These are phyloP conservation scores for Zosterops lateralis DNA, from an alignment of 2,113 vertebrate genomes.

Conservation along the genomic window DNA sequence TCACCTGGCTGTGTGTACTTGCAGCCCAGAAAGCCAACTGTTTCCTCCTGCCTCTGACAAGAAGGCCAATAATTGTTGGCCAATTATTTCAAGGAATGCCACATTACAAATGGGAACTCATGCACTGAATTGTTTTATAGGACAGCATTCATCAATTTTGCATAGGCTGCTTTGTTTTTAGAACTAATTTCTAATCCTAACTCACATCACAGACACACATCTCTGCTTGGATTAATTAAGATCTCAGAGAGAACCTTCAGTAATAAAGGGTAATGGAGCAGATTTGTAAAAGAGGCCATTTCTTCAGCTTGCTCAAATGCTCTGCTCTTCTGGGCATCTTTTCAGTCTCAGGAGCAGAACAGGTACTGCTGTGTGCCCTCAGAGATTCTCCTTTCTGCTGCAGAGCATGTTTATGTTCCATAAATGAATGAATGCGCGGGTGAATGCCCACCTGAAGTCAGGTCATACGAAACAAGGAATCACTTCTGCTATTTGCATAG, in stretches of 20 bases:
- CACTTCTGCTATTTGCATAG: not conserved
- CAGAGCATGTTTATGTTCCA: not conserved
- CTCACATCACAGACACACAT: slow-evolving; percentile 5
- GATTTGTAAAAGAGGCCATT: not conserved
- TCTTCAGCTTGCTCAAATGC: not conserved
- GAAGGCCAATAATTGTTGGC: not conserved
- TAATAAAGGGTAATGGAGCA: not conserved
- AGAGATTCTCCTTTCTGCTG: not conserved
- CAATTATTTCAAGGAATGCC: slow-evolving; percentile 17
- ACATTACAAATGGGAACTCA: not conserved
- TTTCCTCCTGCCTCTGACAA: not conserved
- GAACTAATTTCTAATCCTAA: slow-evolving; percentile 35
- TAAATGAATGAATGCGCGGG: not conserved
- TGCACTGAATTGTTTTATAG: slow-evolving; percentile 17
- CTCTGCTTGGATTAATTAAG: slow-evolving; percentile 37
- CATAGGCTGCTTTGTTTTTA: slow-evolving; percentile 7
- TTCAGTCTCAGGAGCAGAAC: not conserved
- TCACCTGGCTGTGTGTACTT: not conserved
- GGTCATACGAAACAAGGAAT: not conserved
- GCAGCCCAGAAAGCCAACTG: not conserved
- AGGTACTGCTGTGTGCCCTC: not conserved
- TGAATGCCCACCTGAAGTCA: not conserved
- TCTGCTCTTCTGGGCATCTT: not conserved
- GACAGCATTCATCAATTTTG: not conserved
- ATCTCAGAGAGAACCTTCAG: not conserved